Percentiles rank a stretch among this genome's conserved stretches.
These are phyloP conservation scores for Procambarus clarkii DNA, from an alignment of 1,140 invertebrate species.

Conservation along the genomic window DNA sequence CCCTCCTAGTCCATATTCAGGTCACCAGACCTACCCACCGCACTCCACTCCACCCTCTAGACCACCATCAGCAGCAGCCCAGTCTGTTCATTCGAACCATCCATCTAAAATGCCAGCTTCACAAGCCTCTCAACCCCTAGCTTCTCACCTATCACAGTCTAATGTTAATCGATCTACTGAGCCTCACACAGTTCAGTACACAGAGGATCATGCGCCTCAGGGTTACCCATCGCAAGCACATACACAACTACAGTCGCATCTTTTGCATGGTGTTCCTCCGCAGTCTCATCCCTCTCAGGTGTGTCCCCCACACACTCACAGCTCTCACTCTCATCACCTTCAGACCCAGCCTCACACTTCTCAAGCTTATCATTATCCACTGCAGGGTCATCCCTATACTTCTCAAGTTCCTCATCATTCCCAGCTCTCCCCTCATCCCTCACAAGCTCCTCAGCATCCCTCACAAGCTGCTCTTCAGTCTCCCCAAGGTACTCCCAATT, in stretches of 20 bases:
- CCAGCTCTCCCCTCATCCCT: not conserved
- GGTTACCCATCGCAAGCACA: slow-evolving; percentile 15
- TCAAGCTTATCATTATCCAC: not conserved
- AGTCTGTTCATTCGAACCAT: not conserved
- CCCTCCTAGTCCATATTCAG: slow-evolving; percentile 58
- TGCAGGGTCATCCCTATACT: not conserved
- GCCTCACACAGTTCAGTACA: not conserved
- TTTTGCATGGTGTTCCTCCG: not conserved
- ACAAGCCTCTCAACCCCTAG: not conserved
- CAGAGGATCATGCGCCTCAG: slow-evolving; percentile 11
- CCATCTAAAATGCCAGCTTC: not conserved
- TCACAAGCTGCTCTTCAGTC: not conserved
- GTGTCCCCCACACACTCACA: not conserved
- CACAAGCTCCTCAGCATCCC: not conserved
- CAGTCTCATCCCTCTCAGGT: slow-evolving; percentile 1
- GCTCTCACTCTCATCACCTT: not conserved
- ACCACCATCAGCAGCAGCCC: slow-evolving; percentile 35
- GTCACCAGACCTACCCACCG: slow-evolving; percentile 21
- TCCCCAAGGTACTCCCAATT: too few relatives aligned
- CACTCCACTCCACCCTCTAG: slow-evolving; percentile 41
- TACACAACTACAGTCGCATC: slow-evolving; percentile 2
- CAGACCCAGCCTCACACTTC: not conserved
- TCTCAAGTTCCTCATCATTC: not conserved
- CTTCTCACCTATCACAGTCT: not conserved
- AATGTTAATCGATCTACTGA: not conserved